These are phyloP conservation scores for Campodea augens DNA, from an alignment of 1,140 invertebrate species.

Conservation along the genomic window DNA sequence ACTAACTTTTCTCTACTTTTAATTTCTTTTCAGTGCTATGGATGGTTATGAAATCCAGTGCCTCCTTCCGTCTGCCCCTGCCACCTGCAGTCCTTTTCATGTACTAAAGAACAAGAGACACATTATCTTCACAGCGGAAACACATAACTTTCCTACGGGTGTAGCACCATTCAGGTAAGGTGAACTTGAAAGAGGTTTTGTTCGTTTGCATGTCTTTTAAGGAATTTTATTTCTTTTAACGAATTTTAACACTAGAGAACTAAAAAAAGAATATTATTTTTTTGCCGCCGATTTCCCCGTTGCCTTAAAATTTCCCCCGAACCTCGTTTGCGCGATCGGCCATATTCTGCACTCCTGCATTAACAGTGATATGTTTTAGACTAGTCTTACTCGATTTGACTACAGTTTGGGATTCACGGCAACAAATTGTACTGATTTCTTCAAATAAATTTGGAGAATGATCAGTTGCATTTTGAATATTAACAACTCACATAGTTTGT, in stretches of 20 bases:
- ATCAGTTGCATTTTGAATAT: too few species aligned
- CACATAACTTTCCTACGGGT: conserved; percentile 96
- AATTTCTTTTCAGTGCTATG: conserved; percentile 55
- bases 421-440: too few species aligned
- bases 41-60: conserved; percentile 51
- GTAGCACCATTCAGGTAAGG: conserved; percentile 59
- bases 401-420: too few species aligned
- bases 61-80: conserved; percentile 37
- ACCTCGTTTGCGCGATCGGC: too few species aligned
- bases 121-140: conserved; percentile 96
- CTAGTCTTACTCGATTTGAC: too few species aligned
- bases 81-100: conserved; percentile 40
- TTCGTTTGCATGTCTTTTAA: conserved; percentile 1
- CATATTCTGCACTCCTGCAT: too few species aligned
- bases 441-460: too few species aligned
- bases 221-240: conserved; percentile 1
- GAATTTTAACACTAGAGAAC: conserved; percentile 3
- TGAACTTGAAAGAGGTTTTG: too few species aligned
- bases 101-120: conserved; percentile 43
- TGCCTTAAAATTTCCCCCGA: too few species aligned
- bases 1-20: conserved; percentile 10
- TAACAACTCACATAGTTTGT: too few species aligned
- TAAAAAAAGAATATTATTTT: conserved; percentile 8
- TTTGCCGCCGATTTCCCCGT: too few species aligned
- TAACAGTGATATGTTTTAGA: too few species aligned